These are phyloP conservation scores for Diploscapter pachys DNA, from an alignment of 1,140 invertebrate genomes.

Conservation along the genomic window DNA sequence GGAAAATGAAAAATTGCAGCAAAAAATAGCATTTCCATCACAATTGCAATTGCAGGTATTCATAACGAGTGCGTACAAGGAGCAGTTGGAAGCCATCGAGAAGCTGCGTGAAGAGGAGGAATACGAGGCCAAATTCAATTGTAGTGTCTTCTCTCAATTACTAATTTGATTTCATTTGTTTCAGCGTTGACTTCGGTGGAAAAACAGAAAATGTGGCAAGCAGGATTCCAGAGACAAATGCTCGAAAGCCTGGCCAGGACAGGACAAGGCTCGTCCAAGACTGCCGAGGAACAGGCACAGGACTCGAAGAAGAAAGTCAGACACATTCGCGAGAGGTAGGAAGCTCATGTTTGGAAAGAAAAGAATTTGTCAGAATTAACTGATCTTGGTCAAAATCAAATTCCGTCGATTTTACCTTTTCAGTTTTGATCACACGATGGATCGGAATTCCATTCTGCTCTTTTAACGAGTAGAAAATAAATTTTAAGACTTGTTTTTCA, in stretches of 20 bases:
- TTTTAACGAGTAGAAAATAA: too few relatives aligned
- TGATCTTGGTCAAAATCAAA: neutral
- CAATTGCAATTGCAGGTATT: conserved; percentile 11
- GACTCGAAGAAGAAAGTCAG: conserved; percentile 13
- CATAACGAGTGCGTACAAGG: conserved; percentile 44
- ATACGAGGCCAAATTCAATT: conserved; percentile 29
- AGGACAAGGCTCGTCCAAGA: conserved; percentile 21
- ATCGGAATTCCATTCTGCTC: neutral
- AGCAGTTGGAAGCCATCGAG: conserved; percentile 42
- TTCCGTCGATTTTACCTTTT: conserved; percentile 3
- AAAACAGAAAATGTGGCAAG: conserved; percentile 41
- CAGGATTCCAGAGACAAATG: conserved; percentile 27
- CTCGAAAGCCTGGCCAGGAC: conserved; percentile 28
- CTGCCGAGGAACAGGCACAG: conserved; percentile 12
- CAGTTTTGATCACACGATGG: conserved; percentile 11
- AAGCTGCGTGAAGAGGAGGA: conserved; percentile 38
- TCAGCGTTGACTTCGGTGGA: conserved; percentile 34
- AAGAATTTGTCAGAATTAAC: too few relatives aligned
- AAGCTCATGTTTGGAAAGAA: too few relatives aligned
- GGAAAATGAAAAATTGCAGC: too few relatives aligned
- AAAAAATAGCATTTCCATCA: too few relatives aligned
- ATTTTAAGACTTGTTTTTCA: too few relatives aligned
- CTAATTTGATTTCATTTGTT: conserved; percentile 1
- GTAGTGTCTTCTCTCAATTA: conserved; percentile 6
- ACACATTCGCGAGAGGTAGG: neutral